phyloP scores from a whole-genome alignment of 1,140 invertebrate genomes.

The Diprion similis region DNA sequence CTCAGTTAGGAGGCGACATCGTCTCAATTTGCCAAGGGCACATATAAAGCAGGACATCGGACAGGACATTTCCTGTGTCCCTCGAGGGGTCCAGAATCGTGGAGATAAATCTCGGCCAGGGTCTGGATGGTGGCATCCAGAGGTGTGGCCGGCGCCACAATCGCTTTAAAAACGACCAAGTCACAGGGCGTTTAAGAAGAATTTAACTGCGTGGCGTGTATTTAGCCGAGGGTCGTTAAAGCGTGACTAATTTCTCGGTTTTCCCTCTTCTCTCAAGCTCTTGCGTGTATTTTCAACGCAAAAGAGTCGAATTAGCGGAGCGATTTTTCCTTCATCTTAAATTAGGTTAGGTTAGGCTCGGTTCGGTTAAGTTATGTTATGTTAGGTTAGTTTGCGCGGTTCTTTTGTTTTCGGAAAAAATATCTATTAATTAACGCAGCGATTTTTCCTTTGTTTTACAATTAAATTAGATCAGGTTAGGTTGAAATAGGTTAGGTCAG shows the following conservation, averaged over 20 bases:
- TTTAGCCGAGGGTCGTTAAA: background rate
- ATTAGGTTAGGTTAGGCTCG: too few species aligned
- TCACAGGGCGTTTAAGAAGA: background rate
- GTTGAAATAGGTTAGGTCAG: too few species aligned
- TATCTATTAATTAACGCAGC: background rate
- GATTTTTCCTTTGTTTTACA: too few species aligned
- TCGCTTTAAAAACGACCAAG: background rate
- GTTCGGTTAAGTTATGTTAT: too few species aligned
- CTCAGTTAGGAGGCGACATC: background rate
- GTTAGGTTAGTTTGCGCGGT: too few species aligned
- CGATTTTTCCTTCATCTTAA: too few species aligned
- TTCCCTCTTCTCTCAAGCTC: background rate
- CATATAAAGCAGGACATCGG: background rate
- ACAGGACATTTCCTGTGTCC: background rate
- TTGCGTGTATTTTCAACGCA: background rate
- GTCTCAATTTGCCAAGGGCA: background rate
- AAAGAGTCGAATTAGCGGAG: background rate
- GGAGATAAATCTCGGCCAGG: background rate
- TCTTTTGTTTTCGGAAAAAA: too few species aligned
- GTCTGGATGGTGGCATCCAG: background rate
- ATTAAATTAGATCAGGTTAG: too few species aligned
- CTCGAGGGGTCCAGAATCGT: background rate
- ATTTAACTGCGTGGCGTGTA: background rate
- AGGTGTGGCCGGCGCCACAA: background rate
- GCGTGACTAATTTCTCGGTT: background rate